Conservation (phyloP, 2,113 vertebrate genomes). For the Sterrhoptilus dennistouni region DNA sequence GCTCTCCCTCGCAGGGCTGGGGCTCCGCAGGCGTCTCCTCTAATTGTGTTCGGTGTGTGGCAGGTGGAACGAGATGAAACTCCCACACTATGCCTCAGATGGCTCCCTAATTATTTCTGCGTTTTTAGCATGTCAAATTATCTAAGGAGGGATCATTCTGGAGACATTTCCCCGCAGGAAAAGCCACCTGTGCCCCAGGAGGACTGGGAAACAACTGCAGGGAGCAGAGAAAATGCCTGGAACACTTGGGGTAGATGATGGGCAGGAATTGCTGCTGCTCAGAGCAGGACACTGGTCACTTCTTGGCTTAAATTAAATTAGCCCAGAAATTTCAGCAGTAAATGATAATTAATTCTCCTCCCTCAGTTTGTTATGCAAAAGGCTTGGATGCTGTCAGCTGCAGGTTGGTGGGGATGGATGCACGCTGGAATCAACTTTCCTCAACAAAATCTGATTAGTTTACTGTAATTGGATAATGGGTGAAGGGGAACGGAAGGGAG, state of each 20-base stretch:
- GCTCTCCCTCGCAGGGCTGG: neutral
- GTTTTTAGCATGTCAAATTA: conserved; percentile 20
- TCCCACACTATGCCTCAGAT: conserved; percentile 3
- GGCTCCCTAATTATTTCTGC: conserved; percentile 22
- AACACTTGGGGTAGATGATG: neutral
- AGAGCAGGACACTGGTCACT: neutral
- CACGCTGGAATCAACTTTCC: neutral
- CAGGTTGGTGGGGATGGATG: neutral
- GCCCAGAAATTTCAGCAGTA: neutral
- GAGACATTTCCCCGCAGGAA: neutral
- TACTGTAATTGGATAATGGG: conserved; percentile 38
- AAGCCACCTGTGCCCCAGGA: neutral
- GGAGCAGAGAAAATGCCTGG: neutral
- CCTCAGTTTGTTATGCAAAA: conserved; percentile 46
- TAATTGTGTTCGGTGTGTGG: neutral
- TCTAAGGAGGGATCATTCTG: neutral
- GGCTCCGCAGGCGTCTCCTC: neutral
- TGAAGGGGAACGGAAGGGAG: neutral
- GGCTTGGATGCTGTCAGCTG: neutral
- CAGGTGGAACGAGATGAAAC: conserved; percentile 38
- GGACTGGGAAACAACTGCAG: neutral
- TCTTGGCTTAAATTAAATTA: neutral
- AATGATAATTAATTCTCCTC: conserved; percentile 29
- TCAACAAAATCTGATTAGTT: neutral
- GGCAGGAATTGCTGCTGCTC: neutral